Conservation (phyloP, 1,140 invertebrate species). For the Hyposmocoma kahamanoa region DNA sequence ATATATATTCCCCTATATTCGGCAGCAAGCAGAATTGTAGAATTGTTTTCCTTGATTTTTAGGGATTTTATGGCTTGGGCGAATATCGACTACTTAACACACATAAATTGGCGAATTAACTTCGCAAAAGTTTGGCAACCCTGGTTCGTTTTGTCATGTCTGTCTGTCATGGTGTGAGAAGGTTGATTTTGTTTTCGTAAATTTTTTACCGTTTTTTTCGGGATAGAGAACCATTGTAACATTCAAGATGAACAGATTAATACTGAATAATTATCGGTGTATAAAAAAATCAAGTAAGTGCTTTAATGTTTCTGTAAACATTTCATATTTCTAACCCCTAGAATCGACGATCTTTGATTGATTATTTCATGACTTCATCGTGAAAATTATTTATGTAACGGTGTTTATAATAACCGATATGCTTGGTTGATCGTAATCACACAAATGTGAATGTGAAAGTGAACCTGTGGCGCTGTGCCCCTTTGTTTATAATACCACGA, state of each 20-base stretch:
- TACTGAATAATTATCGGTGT: conserved; percentile 51
- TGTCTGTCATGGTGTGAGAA: conserved; percentile 62
- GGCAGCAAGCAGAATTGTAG: too few species aligned
- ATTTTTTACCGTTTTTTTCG: conserved; percentile 42
- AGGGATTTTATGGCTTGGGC: too few species aligned
- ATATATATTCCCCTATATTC: too few species aligned
- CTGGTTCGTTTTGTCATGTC: too few species aligned
- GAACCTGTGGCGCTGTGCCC: too few species aligned
- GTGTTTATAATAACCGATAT: too few species aligned
- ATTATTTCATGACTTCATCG: conserved; percentile 53
- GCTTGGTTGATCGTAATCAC: too few species aligned
- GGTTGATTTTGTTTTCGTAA: conserved; percentile 65
- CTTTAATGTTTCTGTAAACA: neutral
- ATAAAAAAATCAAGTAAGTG: conserved; percentile 58
- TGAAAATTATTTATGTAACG: conserved; percentile 9
- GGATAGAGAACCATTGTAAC: conserved; percentile 17
- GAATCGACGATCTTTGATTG: conserved; percentile 31
- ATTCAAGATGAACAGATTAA: conserved; percentile 57
- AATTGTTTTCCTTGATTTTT: too few species aligned
- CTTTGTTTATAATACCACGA: conserved; percentile 7
- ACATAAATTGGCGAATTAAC: too few species aligned
- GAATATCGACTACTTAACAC: too few species aligned
- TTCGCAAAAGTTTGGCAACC: too few species aligned
- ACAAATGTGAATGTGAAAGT: too few species aligned
- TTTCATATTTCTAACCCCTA: conserved; percentile 30